Conservation (phyloP, 2,113 vertebrate species). For the Pangasianodon hypophthalmus region DNA sequence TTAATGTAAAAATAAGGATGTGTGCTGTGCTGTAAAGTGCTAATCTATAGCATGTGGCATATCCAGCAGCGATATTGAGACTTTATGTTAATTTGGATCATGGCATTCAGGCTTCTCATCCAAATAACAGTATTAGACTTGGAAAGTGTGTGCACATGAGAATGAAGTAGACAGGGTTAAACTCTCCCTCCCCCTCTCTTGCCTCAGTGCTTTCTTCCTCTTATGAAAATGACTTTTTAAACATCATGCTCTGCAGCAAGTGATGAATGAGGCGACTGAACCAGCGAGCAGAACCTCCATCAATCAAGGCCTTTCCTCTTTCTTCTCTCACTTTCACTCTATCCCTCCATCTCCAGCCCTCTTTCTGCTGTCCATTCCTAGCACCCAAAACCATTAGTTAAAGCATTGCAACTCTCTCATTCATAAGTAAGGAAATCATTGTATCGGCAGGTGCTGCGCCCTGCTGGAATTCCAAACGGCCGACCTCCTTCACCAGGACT, state of each 20-base stretch:
- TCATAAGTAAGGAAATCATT: constrained; percentile 57
- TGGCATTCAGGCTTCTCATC: not conserved
- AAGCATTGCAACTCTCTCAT: constrained; percentile 44
- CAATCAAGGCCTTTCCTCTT: constrained; percentile 24
- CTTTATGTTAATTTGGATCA: constrained; percentile 7
- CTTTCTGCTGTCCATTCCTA: constrained; percentile 6
- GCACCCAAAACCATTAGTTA: constrained; percentile 50
- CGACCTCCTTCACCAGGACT: constrained; percentile 1
- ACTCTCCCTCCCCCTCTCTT: constrained; percentile 17
- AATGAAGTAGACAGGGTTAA: constrained; percentile 3
- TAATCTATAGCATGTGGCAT: not conserved
- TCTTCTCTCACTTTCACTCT: constrained; percentile 19
- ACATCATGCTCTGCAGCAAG: constrained; percentile 37
- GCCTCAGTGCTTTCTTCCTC: constrained; percentile 20
- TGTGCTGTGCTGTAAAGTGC: not conserved
- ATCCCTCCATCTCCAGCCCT: constrained; percentile 18
- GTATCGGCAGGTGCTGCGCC: constrained; percentile 51
- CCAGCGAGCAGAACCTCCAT: constrained; percentile 39
- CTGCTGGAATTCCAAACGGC: constrained; percentile 50
- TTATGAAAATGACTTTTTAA: constrained; percentile 63
- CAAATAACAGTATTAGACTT: not conserved
- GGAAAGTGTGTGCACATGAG: not conserved
- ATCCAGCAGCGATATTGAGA: not conserved
- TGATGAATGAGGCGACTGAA: constrained; percentile 53
- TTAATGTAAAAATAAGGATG: not conserved